Base-by-base conservation (phyloP, 2,888 invertebrate species). In the Deladenus siricidicola region DNA sequence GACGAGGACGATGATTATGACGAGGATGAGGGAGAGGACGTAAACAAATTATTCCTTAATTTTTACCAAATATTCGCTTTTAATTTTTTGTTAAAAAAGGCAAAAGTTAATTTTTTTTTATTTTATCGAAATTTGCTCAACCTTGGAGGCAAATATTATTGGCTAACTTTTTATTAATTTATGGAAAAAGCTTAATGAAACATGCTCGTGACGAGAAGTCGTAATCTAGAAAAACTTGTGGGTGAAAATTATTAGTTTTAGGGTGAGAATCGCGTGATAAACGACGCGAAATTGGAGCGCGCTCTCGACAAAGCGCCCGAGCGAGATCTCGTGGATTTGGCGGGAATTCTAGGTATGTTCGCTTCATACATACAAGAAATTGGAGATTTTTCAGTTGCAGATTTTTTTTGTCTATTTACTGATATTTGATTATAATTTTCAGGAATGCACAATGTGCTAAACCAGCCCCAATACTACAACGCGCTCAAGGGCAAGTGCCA, bases 391-490 rank as follows among this genome's bases (percentile, higher is more conserved):
- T n/a, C 24, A 3, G 21, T 62, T 47, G 39, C 23, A 23, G 23
- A 42, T 4, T 14, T 23, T 56, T 45, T 10, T 49, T 51, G 23
- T 2, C 17, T 56, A 19, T 17, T 14, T 1, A 4, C 10, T 56
- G 19, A 28, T 21, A 17, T 43, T 39, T 34, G 28, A 29, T 28
- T 54, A 64, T 83, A 1, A 19, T 64, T 94, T 82, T 86, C 94
- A 80, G 98, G 96, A 79, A 93, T 99, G 86, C 96, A 98, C 84
- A 94, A 94, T 66, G 94, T 99, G 90, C 89, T 99, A 88, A 98
- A 94, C 81, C 98, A 99, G 84, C 93, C 94, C 80, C 98, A 98
- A 83, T 98, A 93, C 83, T 93, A 96, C 83, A 92, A 93, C 64
- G 94, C 96, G 44, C 73, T 82, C 52, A 80, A 81, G 56, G 78